Evolutionary conservation across 2,888 invertebrate species (phyloP), one percentile per base, ranked within the genome.

Genomic region (Aphelenchoides bicaudatus): DNA sequence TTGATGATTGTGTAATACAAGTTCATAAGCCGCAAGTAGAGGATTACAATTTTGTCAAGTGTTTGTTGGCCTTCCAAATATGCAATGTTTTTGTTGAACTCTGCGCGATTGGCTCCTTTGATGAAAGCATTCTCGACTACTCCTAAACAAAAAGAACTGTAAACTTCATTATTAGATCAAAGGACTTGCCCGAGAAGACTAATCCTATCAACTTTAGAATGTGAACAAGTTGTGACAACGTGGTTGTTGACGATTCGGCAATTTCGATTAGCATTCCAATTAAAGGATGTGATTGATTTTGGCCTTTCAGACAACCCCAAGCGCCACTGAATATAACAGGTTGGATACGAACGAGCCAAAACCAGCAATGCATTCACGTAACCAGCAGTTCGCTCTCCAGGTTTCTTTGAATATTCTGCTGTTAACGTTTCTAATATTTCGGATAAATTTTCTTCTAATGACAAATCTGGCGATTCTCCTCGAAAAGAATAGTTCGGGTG

Each of bases 1-100:
- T 61, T 56, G 23, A 72, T 51, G 23, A 71, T 59, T 6, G 71
- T 62, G 51, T 69, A 73, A 39, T 69, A 71, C 52, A 70, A 57
- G 43, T 71, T 71, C 19, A 71, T 38, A 2, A 69, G 59, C 27
- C 73, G 50, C 8, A 43, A 47, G 19, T 39, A 43, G 10, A 66
- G 27, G 16, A 31, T 16, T n/a, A 61, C 19, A 21, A 61, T 16
- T 39, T n/a, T 19, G 13, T 46, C 63, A 16, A 46, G 49, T 10
- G 30, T 49, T 2, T 38, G 39, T 19, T 51, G n/a, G 21, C 28
- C 53, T 8, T 38, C 28, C 1, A 56, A 4, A 4, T 16, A 51
- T n/a, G 23, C 25, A 6, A 43, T 6, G 23, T 43, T 43, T 25
- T 43, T 19, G n/a, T 43, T 43, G 10, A 19, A 19, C 25, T 43